phyloP scores from a whole-genome alignment of 2,113 vertebrate genomes.

The Dunckerocampus dactyliophorus region DNA sequence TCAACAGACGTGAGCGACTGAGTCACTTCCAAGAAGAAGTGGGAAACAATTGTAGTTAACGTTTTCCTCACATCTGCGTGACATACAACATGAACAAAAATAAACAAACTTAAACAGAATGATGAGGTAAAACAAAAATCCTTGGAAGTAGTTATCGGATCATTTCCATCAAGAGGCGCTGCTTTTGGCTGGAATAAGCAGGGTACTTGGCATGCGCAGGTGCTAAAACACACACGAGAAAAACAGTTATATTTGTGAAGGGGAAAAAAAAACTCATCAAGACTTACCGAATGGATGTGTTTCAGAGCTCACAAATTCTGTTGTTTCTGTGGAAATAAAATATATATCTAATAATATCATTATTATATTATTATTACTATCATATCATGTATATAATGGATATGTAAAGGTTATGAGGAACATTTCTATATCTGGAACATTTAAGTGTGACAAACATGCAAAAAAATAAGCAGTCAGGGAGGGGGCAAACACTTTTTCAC shows the following conservation, averaged over 20 bases:
- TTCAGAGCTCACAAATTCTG: conserved; percentile 44
- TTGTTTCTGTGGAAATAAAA: conserved; percentile 41
- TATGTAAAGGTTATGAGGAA: too few species aligned
- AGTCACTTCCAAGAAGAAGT: conserved; percentile 39
- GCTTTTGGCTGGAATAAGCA: conserved; percentile 16
- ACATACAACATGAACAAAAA: background rate
- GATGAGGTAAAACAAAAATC: background rate
- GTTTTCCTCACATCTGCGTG: background rate
- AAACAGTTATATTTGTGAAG: background rate
- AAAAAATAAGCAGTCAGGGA: too few species aligned
- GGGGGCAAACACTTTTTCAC: too few species aligned
- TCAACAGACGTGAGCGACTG: conserved; percentile 39
- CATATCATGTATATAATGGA: too few species aligned
- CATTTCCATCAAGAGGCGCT: background rate
- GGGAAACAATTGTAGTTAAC: conserved; percentile 7
- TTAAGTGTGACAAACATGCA: too few species aligned
- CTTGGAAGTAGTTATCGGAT: background rate
- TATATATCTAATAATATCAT: too few species aligned
- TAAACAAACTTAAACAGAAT: background rate
- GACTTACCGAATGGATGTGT: conserved; percentile 23
- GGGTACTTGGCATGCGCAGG: background rate
- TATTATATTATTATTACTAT: too few species aligned
- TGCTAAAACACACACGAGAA: conserved; percentile 5
- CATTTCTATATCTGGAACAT: too few species aligned
- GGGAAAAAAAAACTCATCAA: background rate